Conservation (phyloP, 1,140 invertebrate species). For the Dufourea novaeangliae region DNA sequence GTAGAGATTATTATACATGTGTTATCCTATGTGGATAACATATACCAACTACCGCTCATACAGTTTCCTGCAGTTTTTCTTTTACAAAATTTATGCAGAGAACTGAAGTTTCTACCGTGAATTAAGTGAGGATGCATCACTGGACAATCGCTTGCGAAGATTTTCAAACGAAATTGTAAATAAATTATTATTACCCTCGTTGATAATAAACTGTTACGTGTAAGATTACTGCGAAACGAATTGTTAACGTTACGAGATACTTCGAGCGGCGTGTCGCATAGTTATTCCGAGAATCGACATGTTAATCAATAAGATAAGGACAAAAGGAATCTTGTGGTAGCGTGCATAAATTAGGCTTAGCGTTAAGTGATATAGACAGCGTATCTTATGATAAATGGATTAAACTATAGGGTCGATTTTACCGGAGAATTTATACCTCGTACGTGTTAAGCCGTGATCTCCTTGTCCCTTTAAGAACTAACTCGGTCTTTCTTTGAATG, state of each 20-base stretch:
- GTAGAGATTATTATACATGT: background rate
- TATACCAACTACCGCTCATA: background rate
- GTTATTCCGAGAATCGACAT: slow-evolving; percentile 16
- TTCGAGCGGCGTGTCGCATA: background rate
- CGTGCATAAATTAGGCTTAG: slow-evolving; percentile 38
- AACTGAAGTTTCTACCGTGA: background rate
- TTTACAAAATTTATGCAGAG: background rate
- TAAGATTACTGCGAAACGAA: background rate
- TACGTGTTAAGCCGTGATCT: slow-evolving; percentile 10
- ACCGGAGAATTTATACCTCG: slow-evolving; percentile 20
- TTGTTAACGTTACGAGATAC: slow-evolving; percentile 20
- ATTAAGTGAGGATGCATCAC: background rate
- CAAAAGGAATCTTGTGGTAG: slow-evolving; percentile 30
- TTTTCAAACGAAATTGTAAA: slow-evolving; percentile 16
- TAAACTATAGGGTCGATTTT: slow-evolving; percentile 38
- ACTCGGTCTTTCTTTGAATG: slow-evolving; percentile 3
- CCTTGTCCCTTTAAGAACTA: background rate
- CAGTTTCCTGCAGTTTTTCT: background rate
- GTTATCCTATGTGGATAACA: background rate
- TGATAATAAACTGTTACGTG: background rate
- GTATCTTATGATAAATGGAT: slow-evolving; percentile 19
- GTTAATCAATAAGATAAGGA: slow-evolving; percentile 46
- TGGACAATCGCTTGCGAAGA: background rate
- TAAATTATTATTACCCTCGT: slow-evolving; percentile 9
- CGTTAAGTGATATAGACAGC: slow-evolving; percentile 40